Evolutionary conservation across 1,140 invertebrate species (phyloP).

Genomic region (Drosophila ironensis): DNA sequence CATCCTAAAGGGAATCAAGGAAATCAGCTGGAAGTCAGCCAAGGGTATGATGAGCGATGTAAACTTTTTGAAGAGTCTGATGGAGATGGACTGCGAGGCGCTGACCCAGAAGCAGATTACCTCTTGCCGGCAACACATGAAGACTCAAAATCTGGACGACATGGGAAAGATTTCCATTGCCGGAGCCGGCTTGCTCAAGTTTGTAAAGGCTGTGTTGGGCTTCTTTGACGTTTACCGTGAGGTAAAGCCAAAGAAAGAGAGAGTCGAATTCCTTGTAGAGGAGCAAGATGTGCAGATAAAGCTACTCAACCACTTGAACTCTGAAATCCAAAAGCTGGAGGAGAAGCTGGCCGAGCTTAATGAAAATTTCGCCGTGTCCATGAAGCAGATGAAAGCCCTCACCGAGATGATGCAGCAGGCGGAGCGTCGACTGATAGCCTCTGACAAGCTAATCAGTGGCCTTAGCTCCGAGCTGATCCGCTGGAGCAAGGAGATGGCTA

Average conservation of each 20-base stretch:
- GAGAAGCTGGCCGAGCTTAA: constrained; percentile 87
- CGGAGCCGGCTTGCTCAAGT: constrained; percentile 91
- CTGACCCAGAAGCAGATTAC: constrained; percentile 89
- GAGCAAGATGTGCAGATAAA: constrained; percentile 84
- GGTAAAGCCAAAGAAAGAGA: constrained; percentile 94
- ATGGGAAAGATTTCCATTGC: constrained; percentile 91
- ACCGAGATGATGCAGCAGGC: constrained; percentile 93
- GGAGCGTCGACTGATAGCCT: constrained; percentile 89
- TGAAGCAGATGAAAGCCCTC: constrained; percentile 88
- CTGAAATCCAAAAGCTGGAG: constrained; percentile 89
- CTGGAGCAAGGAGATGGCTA: constrained; percentile 89
- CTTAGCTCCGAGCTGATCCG: constrained; percentile 88
- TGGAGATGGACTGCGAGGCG: constrained; percentile 92
- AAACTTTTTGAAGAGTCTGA: constrained; percentile 89
- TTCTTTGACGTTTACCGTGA: constrained; percentile 93
- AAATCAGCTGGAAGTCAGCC: constrained; percentile 94
- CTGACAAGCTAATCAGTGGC: constrained; percentile 92
- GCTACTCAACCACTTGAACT: constrained; percentile 89
- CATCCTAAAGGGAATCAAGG: constrained; percentile 90
- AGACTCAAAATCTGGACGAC: constrained; percentile 86
- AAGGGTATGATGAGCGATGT: constrained; percentile 95
- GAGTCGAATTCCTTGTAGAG: constrained; percentile 88
- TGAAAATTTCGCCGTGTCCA: constrained; percentile 89
- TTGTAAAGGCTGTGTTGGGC: constrained; percentile 91
- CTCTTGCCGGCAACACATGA: constrained; percentile 87